phyloP scores from a whole-genome alignment of 1,140 invertebrate genomes.

The Aethina tumida region DNA sequence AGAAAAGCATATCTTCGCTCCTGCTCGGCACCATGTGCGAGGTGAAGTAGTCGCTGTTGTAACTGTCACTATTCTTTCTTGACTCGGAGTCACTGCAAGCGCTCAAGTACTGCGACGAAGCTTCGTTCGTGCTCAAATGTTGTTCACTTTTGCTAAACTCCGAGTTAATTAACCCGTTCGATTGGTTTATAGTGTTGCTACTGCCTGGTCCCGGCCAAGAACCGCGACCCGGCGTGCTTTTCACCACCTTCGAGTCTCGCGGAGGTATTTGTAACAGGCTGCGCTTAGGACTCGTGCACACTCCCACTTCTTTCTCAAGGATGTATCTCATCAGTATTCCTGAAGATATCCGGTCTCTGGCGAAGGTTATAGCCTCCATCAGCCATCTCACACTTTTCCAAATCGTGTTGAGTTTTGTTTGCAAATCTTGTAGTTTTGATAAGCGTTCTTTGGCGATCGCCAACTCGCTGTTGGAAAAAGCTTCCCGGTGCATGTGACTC shows the following conservation, averaged over 20 bases:
- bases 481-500: conserved; percentile 84
- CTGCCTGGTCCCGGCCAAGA: conserved; percentile 75
- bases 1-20: conserved; percentile 63
- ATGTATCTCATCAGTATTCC: conserved; percentile 37
- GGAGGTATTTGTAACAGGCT: conserved; percentile 58
- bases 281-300: conserved; percentile 31
- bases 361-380: conserved; percentile 87
- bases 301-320: conserved; percentile 37
- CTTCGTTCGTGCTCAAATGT: conserved; percentile 51
- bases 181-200: conserved; percentile 37
- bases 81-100: conserved; percentile 42
- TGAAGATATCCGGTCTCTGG: conserved; percentile 57
- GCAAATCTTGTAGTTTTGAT: conserved; percentile 69
- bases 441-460: conserved; percentile 76
- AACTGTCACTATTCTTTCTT: conserved; percentile 52
- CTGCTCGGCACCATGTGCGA: conserved; percentile 53
- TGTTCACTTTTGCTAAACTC: conserved; percentile 80
- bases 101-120: conserved; percentile 41
- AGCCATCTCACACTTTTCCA: conserved; percentile 94
- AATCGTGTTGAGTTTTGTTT: conserved; percentile 66
- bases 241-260: conserved; percentile 61
- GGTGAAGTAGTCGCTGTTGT: conserved; percentile 41
- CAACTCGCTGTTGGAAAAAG: conserved; percentile 83
- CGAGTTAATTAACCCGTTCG: conserved; percentile 42
- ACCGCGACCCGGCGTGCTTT: conserved; percentile 63